Percentiles rank a stretch among this genome's conserved stretches.
Evolutionary conservation across 2,113 vertebrate genomes (phyloP).

Genomic region (Pangasianodon gigas): DNA sequence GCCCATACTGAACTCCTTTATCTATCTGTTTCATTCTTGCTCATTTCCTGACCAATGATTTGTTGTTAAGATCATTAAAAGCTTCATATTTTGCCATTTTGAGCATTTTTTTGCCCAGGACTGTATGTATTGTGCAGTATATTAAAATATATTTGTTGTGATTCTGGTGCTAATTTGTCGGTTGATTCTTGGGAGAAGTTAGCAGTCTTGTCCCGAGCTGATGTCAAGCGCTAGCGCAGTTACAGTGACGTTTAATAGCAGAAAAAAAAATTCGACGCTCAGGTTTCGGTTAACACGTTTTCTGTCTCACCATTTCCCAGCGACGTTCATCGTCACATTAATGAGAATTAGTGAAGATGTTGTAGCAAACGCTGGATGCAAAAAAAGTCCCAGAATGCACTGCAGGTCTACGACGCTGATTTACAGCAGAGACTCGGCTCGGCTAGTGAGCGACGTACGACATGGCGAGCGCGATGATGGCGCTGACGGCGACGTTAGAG

Average conservation of each 20-base stretch:
- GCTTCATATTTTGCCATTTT: no score
- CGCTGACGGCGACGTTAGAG: background rate
- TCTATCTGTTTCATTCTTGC: no score
- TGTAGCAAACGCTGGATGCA: background rate
- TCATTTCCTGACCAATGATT: no score
- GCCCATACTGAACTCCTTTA: no score
- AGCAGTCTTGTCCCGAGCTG: background rate
- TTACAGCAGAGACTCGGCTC: no score
- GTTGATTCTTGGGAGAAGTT: background rate
- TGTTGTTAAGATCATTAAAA: no score
- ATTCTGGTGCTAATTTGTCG: background rate
- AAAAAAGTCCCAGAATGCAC: background rate
- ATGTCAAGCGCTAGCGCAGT: background rate
- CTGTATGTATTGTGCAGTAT: no score
- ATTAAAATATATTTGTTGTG: background rate
- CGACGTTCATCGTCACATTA: no score
- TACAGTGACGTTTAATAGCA: background rate
- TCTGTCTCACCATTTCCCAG: no score
- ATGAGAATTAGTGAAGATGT: background rate
- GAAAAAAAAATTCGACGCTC: background rate
- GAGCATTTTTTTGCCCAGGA: no score
- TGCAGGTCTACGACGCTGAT: background rate
- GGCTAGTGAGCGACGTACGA: background rate
- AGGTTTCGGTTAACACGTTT: background rate
- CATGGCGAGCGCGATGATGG: background rate